phyloP scores from a whole-genome alignment of 2,888 invertebrate genomes.

The Zygaena filipendulae region DNA sequence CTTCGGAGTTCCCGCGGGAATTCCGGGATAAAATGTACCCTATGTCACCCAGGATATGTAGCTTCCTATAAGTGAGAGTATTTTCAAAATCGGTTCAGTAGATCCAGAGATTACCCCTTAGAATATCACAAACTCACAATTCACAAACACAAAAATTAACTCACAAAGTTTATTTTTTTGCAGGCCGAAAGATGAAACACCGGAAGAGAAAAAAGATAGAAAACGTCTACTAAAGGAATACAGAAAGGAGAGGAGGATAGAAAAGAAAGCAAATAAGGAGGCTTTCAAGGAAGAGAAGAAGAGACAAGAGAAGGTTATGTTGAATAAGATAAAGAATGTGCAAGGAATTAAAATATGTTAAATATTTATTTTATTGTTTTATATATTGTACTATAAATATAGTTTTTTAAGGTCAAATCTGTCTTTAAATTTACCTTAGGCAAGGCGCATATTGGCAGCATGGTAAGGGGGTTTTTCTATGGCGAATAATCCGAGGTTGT shows the following conservation, averaged over 20 bases:
- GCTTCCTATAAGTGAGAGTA: too few species aligned
- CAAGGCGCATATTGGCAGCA: too few species aligned
- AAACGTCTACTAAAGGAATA: slow-evolving; percentile 84
- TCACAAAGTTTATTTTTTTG: slow-evolving; percentile 17
- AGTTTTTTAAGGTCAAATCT: slow-evolving; percentile 11
- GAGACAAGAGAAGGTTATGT: slow-evolving; percentile 78
- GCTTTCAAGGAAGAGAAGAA: slow-evolving; percentile 91
- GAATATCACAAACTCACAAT: too few species aligned
- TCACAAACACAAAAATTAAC: too few species aligned
- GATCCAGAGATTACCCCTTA: too few species aligned
- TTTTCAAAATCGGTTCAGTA: too few species aligned
- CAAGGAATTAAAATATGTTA: slow-evolving; percentile 77
- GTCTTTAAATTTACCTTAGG: too few species aligned
- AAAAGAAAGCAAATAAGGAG: slow-evolving; percentile 82
- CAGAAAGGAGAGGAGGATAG: slow-evolving; percentile 79
- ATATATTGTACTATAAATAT: slow-evolving; percentile 16
- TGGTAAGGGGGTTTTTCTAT: too few species aligned
- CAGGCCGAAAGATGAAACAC: slow-evolving; percentile 80
- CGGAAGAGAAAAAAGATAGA: slow-evolving; percentile 80
- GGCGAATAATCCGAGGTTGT: too few species aligned
- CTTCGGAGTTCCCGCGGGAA: too few species aligned
- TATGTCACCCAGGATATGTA: too few species aligned
- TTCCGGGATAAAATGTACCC: too few species aligned
- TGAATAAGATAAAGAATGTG: slow-evolving; percentile 80
- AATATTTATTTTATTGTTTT: slow-evolving; percentile 2